Conservation (phyloP, 2,888 invertebrate genomes). For the Aplocera efformata region DNA sequence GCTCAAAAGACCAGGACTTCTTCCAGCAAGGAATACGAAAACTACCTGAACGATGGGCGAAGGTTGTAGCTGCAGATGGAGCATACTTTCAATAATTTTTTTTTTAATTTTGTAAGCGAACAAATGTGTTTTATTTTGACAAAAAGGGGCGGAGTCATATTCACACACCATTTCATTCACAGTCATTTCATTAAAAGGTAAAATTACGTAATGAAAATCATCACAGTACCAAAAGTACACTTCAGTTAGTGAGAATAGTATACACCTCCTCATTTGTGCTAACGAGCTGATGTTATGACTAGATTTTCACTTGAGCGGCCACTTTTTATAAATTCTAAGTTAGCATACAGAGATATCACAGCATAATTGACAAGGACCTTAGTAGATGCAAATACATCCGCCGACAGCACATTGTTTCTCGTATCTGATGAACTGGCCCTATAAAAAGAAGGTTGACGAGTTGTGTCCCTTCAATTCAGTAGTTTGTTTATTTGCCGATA, state of each 20-base stretch:
- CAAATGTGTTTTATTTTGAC: too few relatives aligned
- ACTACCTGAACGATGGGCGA: too few relatives aligned
- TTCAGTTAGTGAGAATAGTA: conserved; percentile 6
- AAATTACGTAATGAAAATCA: not conserved
- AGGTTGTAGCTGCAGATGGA: too few relatives aligned
- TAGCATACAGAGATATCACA: conserved; percentile 25
- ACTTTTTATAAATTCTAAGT: conserved; percentile 25
- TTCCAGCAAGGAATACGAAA: too few relatives aligned
- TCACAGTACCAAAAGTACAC: conserved; percentile 2
- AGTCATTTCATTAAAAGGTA: too few relatives aligned
- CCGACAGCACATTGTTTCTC: conserved; percentile 53
- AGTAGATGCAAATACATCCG: conserved; percentile 60
- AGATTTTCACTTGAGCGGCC: conserved; percentile 25
- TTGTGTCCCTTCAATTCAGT: conserved; percentile 46
- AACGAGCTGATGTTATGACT: conserved; percentile 23
- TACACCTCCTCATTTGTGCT: conserved; percentile 13
- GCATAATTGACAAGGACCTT: conserved; percentile 69
- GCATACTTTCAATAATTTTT: too few relatives aligned
- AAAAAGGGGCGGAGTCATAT: too few relatives aligned
- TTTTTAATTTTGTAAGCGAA: too few relatives aligned
- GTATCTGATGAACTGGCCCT: conserved; percentile 62
- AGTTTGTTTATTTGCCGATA: conserved; percentile 37
- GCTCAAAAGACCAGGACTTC: too few relatives aligned
- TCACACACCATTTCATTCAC: too few relatives aligned
- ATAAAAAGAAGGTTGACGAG: conserved; percentile 52